Evolutionary conservation across 2,888 invertebrate species (phyloP).

Genomic region (Rhopalosiphum nymphaeae): DNA sequence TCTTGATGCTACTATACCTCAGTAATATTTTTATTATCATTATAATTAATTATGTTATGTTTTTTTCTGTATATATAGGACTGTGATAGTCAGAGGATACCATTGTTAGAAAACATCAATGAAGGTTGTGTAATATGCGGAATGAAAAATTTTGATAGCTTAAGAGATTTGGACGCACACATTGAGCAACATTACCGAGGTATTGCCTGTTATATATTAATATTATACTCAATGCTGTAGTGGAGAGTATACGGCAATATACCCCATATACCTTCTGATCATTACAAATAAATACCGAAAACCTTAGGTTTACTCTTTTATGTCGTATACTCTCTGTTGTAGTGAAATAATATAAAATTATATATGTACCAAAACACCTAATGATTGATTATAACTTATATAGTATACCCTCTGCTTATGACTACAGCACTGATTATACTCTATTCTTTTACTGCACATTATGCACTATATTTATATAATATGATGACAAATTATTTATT

Average conservation of each 20-base stretch:
- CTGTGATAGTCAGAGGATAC: slow-evolving; percentile 58
- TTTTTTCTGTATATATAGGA: neutral
- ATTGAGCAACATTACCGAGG: slow-evolving; percentile 63
- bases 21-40: neutral
- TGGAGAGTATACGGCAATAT: too few relatives aligned
- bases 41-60: neutral
- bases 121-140: slow-evolving; percentile 63
- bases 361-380: too few relatives aligned
- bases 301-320: too few relatives aligned
- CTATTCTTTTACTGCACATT: neutral
- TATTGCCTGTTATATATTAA: neutral
- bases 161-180: slow-evolving; percentile 64
- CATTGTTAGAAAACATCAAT: slow-evolving; percentile 52
- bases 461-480: neutral
- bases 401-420: too few relatives aligned
- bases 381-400: too few relatives aligned
- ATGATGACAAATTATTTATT: neutral
- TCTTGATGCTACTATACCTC: neutral
- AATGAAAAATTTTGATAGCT: slow-evolving; percentile 60
- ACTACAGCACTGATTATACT: neutral
- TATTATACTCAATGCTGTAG: too few relatives aligned
- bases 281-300: too few relatives aligned
- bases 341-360: too few relatives aligned
- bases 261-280: too few relatives aligned
- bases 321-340: too few relatives aligned